These are phyloP conservation scores for Danio aesculapii DNA, from an alignment of 2,797 vertebrate species.

Conservation along the genomic window DNA sequence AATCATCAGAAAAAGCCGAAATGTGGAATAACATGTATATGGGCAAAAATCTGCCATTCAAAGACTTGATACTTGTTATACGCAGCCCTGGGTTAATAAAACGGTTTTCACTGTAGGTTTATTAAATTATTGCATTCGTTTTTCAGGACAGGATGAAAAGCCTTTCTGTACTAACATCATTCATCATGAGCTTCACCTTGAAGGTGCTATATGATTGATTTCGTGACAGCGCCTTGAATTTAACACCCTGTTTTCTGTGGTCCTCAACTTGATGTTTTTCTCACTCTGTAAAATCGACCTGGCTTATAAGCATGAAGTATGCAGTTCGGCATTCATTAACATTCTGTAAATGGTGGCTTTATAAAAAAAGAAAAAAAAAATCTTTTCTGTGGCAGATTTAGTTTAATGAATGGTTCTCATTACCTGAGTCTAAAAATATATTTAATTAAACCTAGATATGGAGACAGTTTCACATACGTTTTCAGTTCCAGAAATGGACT, in stretches of 20 bases:
- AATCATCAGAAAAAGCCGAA: not conserved
- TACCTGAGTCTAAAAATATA: slow-evolving; percentile 48
- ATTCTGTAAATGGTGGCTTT: slow-evolving; percentile 7
- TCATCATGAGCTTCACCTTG: slow-evolving; percentile 36
- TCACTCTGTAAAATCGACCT: slow-evolving; percentile 14
- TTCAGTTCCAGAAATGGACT: slow-evolving; percentile 27
- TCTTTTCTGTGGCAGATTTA: not conserved
- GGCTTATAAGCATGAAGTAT: slow-evolving; percentile 35
- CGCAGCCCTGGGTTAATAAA: not conserved
- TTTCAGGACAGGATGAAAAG: slow-evolving; percentile 6
- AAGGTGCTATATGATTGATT: slow-evolving; percentile 32
- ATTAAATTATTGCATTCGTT: not conserved
- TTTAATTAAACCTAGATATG: slow-evolving; percentile 36
- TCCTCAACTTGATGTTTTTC: slow-evolving; percentile 13
- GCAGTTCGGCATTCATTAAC: slow-evolving; percentile 20
- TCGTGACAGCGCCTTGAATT: slow-evolving; percentile 3
- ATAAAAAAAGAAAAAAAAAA: not conserved
- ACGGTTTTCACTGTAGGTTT: not conserved
- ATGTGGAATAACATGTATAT: not conserved
- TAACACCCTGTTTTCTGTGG: slow-evolving; percentile 1
- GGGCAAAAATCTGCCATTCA: not conserved
- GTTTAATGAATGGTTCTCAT: slow-evolving; percentile 45
- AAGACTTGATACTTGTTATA: not conserved
- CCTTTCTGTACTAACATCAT: slow-evolving; percentile 17
- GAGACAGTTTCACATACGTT: slow-evolving; percentile 28